Percentiles rank a stretch among this genome's conserved stretches.
These are phyloP conservation scores for Lepidochrysops patricia DNA, from an alignment of 2,888 invertebrate species.

Conservation along the genomic window DNA sequence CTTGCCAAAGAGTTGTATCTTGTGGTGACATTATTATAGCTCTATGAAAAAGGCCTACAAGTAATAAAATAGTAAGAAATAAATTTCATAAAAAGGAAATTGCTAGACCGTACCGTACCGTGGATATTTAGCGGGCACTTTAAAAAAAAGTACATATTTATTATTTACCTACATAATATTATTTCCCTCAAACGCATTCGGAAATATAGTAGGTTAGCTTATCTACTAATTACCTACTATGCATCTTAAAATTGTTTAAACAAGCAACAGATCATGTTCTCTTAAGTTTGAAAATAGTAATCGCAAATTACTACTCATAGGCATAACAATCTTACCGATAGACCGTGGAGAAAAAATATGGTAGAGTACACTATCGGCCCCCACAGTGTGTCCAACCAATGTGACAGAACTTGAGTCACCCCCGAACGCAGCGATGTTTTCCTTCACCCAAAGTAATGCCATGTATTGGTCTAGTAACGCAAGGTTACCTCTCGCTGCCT, in stretches of 20 bases:
- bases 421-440: conserved; percentile 85
- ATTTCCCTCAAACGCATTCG: no score
- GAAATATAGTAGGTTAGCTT: no score
- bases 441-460: conserved; percentile 83
- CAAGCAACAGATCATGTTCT: no score
- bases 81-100: no score
- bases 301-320: not conserved
- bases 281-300: no score
- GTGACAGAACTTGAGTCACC: conserved; percentile 87
- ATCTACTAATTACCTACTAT: no score
- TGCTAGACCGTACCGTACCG: no score
- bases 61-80: no score
- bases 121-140: no score
- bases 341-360: conserved; percentile 80
- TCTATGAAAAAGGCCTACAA: conserved; percentile 76
- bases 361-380: conserved; percentile 79
- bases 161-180: no score
- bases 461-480: conserved; percentile 90
- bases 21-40: conserved; percentile 79
- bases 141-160: no score
- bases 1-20: conserved; percentile 51
- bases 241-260: no score
- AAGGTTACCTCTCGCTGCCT: conserved; percentile 84
- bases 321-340: conserved; percentile 53
- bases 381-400: conserved; percentile 87